Evolutionary conservation across 2,888 invertebrate genomes (phyloP).

Genomic region (Ischnus inquisitorius): DNA sequence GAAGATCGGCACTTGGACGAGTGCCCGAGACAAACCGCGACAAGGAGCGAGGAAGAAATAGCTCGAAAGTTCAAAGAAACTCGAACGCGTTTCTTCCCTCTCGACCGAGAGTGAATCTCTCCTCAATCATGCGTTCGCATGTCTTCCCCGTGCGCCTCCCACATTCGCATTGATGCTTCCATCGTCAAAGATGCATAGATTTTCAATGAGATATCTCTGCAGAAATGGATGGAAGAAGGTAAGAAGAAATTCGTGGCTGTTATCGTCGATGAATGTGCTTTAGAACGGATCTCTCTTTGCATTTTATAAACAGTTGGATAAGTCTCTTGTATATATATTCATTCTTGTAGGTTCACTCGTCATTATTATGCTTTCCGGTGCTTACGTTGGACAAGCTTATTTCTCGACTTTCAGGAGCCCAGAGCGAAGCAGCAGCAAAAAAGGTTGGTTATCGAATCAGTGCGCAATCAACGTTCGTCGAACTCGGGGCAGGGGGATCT

Average conservation of each 20-base stretch:
- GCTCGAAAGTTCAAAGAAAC: constrained; percentile 72
- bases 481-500: constrained; percentile 46
- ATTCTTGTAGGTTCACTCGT: too few relatives aligned
- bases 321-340: too few relatives aligned
- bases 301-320: too few relatives aligned
- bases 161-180: constrained; percentile 9
- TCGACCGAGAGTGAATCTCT: neutral
- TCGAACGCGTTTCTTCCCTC: constrained; percentile 46
- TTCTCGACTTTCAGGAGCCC: neutral
- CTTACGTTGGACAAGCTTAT: neutral
- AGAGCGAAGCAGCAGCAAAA: neutral
- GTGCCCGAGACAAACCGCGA: constrained; percentile 42
- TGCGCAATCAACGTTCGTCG: constrained; percentile 70
- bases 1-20: constrained; percentile 55
- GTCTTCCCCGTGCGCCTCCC: neutral
- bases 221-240: neutral
- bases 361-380: constrained; percentile 3
- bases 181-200: constrained; percentile 16
- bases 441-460: constrained; percentile 53
- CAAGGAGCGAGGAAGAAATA: constrained; percentile 30
- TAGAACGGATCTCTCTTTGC: too few relatives aligned
- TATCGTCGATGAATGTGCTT: neutral
- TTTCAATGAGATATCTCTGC: neutral
- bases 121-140: neutral
- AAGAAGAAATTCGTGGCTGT: neutral